Percentiles rank a stretch among this genome's conserved stretches.
These are phyloP conservation scores for Tetragnatha montana DNA, from an alignment of 2,888 invertebrate genomes.

Conservation along the genomic window DNA sequence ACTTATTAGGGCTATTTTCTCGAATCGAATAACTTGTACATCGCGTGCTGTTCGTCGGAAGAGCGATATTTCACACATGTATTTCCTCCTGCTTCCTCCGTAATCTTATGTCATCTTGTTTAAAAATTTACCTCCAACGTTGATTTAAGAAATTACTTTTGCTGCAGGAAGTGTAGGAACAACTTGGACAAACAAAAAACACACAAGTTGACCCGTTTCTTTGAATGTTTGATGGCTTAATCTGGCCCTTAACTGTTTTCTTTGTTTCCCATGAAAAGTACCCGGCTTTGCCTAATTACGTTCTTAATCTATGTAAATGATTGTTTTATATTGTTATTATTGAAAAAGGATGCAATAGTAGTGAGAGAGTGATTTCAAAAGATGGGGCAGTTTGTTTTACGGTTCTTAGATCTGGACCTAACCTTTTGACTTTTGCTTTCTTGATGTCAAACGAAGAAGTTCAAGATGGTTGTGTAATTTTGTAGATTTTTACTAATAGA, in stretches of 20 bases:
- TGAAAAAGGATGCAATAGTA: not conserved
- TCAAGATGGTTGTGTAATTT: too few species aligned
- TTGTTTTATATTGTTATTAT: too few species aligned
- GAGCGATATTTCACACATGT: not conserved
- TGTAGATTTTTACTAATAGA: too few species aligned
- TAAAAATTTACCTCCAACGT: not conserved
- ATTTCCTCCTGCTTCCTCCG: slow-evolving; percentile 5
- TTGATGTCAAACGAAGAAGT: too few species aligned
- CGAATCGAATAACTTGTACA: not conserved
- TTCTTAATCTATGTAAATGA: not conserved
- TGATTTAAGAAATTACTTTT: not conserved
- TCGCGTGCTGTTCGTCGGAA: not conserved
- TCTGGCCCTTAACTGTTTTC: not conserved
- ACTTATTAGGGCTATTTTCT: not conserved
- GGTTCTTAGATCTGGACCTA: too few species aligned
- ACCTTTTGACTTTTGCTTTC: too few species aligned
- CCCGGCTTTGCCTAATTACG: not conserved
- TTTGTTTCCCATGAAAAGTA: not conserved
- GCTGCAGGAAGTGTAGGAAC: not conserved
- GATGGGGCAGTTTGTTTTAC: not conserved
- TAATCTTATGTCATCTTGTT: slow-evolving; percentile 12
- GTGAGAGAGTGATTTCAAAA: not conserved
- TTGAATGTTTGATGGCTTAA: not conserved
- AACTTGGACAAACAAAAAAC: not conserved
- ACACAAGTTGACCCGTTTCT: not conserved